Evolutionary conservation across 2,888 invertebrate genomes (phyloP).

Genomic region (Dasysyrphus albostriatus): DNA sequence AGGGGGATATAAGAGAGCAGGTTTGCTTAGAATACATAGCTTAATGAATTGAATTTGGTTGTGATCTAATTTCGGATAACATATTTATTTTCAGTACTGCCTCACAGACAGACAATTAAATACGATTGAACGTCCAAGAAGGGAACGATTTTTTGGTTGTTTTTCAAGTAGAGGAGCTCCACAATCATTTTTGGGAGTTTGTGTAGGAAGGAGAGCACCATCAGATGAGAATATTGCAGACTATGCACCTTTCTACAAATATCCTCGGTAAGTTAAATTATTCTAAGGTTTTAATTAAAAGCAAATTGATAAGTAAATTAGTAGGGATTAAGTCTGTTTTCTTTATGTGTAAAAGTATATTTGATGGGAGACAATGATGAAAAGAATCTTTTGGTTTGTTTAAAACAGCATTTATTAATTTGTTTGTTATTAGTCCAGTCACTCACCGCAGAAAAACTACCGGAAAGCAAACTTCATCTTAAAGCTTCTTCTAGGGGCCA

Average conservation of each 20-base stretch:
- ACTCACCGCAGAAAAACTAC: too few relatives aligned
- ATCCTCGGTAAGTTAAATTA: slow-evolving; percentile 86
- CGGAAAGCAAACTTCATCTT: too few relatives aligned
- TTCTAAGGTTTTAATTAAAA: too few relatives aligned
- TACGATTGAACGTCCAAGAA: slow-evolving; percentile 86
- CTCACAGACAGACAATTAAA: slow-evolving; percentile 95
- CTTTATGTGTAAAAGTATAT: neutral
- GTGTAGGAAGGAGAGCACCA: slow-evolving; percentile 93
- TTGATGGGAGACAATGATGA: neutral
- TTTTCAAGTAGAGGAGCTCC: slow-evolving; percentile 86
- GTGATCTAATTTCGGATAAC: slow-evolving; percentile 6
- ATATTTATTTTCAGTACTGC: slow-evolving; percentile 87
- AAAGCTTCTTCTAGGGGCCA: too few relatives aligned
- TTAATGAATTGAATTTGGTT: neutral
- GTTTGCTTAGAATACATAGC: slow-evolving; percentile 74
- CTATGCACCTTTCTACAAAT: slow-evolving; percentile 92
- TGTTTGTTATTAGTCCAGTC: too few relatives aligned
- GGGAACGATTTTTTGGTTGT: slow-evolving; percentile 92
- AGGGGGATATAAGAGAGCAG: slow-evolving; percentile 93
- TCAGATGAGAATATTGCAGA: slow-evolving; percentile 95
- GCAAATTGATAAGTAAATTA: too few relatives aligned
- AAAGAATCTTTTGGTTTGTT: neutral
- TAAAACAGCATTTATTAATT: too few relatives aligned
- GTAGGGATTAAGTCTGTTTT: too few relatives aligned
- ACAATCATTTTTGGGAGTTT: slow-evolving; percentile 92